These are phyloP conservation scores for Sminthurides bifidus DNA, from an alignment of 1,140 invertebrate genomes.

Conservation along the genomic window DNA sequence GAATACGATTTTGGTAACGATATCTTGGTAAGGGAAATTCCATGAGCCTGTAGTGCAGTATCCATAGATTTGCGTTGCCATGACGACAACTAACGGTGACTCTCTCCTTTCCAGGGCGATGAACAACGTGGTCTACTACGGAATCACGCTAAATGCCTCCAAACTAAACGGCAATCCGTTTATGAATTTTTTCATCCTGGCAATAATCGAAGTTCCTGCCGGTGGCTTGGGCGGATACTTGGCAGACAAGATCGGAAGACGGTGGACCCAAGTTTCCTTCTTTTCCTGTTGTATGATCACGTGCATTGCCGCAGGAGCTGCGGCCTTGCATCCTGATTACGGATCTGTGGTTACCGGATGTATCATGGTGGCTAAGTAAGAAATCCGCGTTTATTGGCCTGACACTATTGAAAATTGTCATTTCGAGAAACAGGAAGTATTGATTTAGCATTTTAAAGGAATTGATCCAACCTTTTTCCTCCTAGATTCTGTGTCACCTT, in stretches of 20 bases:
- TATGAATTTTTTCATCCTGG: constrained; percentile 52
- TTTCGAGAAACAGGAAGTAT: not conserved
- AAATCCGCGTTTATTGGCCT: not conserved
- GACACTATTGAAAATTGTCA: not conserved
- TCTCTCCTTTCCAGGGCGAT: constrained; percentile 33
- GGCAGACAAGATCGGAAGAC: constrained; percentile 17
- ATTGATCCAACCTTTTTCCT: not conserved
- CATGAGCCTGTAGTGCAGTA: not conserved
- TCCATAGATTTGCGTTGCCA: not conserved
- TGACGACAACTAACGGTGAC: not conserved
- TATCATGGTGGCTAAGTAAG: constrained; percentile 9
- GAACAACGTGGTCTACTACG: constrained; percentile 46
- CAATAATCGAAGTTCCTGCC: constrained; percentile 46
- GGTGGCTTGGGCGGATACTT: constrained; percentile 14
- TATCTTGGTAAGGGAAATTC: constrained; percentile 39
- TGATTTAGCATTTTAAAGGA: not conserved
- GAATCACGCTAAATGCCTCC: constrained; percentile 47
- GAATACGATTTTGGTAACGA: constrained; percentile 13
- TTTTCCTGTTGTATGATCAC: constrained; percentile 8
- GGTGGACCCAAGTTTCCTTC: constrained; percentile 25
- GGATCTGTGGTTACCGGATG: not conserved
- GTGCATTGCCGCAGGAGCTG: constrained; percentile 2
- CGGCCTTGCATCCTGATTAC: not conserved
- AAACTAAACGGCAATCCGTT: constrained; percentile 53
- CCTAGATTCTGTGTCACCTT: constrained; percentile 38